Conservation (phyloP, 2,888 invertebrate species). For the Sinotaia quadrata region DNA sequence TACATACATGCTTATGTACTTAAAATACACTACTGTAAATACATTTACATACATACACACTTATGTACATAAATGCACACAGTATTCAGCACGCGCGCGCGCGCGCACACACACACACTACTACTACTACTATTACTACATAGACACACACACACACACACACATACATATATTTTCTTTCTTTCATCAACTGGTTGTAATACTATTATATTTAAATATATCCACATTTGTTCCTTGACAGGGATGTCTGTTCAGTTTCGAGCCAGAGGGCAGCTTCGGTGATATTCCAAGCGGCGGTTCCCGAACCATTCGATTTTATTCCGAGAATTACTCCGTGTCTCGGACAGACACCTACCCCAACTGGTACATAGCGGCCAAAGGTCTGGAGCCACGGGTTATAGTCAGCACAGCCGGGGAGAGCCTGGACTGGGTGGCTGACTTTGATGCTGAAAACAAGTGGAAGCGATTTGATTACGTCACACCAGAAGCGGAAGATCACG, state of each 20-base stretch:
- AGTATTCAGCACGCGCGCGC: no score
- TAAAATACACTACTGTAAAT: no score
- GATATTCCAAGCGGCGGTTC: conserved; percentile 34
- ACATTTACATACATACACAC: no score
- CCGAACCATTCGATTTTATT: conserved; percentile 35
- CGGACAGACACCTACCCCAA: conserved; percentile 52
- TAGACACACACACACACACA: no score
- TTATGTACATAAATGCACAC: no score
- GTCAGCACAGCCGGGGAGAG: conserved; percentile 47
- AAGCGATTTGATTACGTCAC: conserved; percentile 40
- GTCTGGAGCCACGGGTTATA: conserved; percentile 41
- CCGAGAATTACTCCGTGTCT: conserved; percentile 40
- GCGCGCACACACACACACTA: no score
- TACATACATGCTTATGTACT: no score
- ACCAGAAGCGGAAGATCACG: conserved; percentile 31
- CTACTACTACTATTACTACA: no score
- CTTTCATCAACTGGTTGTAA: no score
- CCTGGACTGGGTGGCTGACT: conserved; percentile 40
- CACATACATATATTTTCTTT: no score
- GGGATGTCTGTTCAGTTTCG: conserved; percentile 48
- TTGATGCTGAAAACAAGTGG: conserved; percentile 41
- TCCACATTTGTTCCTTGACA: no score
- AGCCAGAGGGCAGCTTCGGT: conserved; percentile 34
- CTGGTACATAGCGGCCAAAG: conserved; percentile 47
- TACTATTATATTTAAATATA: no score